Evolutionary conservation across 2,113 vertebrate genomes (phyloP), one percentile per base, ranked within the genome.

Genomic region (Morphnarchus princeps): DNA sequence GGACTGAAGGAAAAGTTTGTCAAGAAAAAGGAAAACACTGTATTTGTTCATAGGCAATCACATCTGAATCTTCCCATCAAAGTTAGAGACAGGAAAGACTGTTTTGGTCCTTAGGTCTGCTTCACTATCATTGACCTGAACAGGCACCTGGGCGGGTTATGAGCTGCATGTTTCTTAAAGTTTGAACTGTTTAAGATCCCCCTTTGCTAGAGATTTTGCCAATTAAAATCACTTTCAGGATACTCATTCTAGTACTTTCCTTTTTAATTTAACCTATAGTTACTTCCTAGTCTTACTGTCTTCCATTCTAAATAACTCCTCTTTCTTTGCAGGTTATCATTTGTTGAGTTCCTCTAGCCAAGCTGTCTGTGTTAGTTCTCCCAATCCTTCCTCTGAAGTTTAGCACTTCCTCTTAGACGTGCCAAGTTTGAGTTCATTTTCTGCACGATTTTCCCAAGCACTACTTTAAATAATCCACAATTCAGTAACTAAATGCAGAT

Each of bases 381-480:
- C 57, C 89, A 82, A 0, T 67, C 66, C 77, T 82, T 93, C 78
- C 89, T 95, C 96, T 94, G 94, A 95, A 95, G 93, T 87, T 91
- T 69, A 90, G 78, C 50, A 86, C 82, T 96, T 95, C 95, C 95
- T 89, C 77, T 84, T 94, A 45, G 9, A n/a, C 11, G 1, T 90
- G 96, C 94, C 97, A 97, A 95, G 61, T 78, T 90, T 45, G 74
- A 73, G 87, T 96, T 96, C 57, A 82, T 94, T 96, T 97, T 94
- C 93, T 3, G 1, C 62, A 10, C 90, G 71, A 85, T 94, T 97
- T 97, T 97, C 93, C 93, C 89, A 96, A 91, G 81, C 71, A 34
- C 85, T 95, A 17, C 77, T 95, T 95, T 94, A 95, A 96, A 90
- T 96, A 93, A 94, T 95, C 67, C 76, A 63, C 84, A 81, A 77